Evolutionary conservation across 2,888 invertebrate species (phyloP).

Genomic region (Latheticus oryzae): DNA sequence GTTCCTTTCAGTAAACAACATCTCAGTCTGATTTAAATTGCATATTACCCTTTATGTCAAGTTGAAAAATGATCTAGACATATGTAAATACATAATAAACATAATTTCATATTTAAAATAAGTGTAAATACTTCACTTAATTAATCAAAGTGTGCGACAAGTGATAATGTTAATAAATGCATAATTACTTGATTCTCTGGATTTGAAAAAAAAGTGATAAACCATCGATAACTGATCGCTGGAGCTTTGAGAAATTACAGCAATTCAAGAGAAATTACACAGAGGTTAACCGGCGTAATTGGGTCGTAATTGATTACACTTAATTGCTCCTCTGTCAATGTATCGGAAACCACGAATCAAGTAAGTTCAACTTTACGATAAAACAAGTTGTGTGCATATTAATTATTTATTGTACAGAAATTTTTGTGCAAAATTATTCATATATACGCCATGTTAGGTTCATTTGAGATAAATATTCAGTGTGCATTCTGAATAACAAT

Average conservation of each 20-base stretch:
- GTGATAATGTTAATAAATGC: too few relatives aligned
- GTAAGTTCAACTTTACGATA: slow-evolving; percentile 7
- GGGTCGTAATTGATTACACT: slow-evolving; percentile 51
- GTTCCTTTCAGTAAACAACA: too few relatives aligned
- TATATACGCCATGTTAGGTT: too few relatives aligned
- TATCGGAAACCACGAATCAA: slow-evolving; percentile 40
- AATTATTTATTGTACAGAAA: slow-evolving; percentile 9
- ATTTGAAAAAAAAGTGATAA: slow-evolving; percentile 7
- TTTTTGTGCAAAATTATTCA: slow-evolving; percentile 3
- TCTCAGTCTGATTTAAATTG: slow-evolving; percentile 13
- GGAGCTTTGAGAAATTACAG: slow-evolving; percentile 17
- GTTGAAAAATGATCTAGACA: slow-evolving; percentile 5
- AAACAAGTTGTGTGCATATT: slow-evolving; percentile 20
- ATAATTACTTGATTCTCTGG: neutral
- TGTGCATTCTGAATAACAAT: too few relatives aligned
- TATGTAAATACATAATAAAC: slow-evolving; percentile 3
- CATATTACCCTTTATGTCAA: neutral
- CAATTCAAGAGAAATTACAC: slow-evolving; percentile 32
- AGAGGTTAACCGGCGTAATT: slow-evolving; percentile 46
- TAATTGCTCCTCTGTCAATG: slow-evolving; percentile 53
- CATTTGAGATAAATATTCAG: too few relatives aligned
- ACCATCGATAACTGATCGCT: slow-evolving; percentile 12
- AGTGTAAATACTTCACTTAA: slow-evolving; percentile 1
- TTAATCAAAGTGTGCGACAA: neutral
- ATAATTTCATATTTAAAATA: slow-evolving; percentile 4